Evolutionary conservation across 1,140 invertebrate genomes (phyloP).

Genomic region (Cryptotermes secundus): DNA sequence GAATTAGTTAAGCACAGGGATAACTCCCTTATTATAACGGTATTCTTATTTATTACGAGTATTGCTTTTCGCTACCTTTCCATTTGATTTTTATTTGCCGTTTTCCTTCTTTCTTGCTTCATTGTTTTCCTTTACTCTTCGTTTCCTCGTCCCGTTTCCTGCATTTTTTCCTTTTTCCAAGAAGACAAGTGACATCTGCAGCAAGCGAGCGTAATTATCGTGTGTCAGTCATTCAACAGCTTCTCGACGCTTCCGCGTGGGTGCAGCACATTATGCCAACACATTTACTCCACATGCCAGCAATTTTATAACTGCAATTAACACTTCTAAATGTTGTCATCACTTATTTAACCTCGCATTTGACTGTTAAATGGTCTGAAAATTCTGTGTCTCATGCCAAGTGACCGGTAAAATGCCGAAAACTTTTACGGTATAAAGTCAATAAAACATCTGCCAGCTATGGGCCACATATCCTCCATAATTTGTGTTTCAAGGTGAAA

Average conservation of each 20-base stretch:
- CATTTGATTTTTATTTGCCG: neutral
- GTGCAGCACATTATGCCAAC: neutral
- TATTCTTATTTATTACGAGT: neutral
- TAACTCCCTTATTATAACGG: neutral
- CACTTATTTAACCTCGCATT: no score
- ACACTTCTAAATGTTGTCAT: no score
- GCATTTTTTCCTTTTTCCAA: neutral
- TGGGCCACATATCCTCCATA: no score
- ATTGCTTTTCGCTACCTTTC: neutral
- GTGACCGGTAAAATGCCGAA: no score
- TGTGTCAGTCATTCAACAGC: neutral
- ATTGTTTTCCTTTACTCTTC: neutral
- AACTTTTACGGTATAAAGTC: no score
- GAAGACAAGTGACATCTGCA: neutral
- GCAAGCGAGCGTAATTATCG: neutral
- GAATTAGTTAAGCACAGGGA: no score
- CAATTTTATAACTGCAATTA: no score
- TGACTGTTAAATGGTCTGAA: no score
- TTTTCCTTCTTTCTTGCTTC: neutral
- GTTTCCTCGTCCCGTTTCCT: no score
- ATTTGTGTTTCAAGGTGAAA: no score
- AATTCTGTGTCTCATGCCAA: no score
- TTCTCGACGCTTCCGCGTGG: neutral
- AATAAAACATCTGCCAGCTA: no score
- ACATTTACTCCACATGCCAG: neutral